These are phyloP conservation scores for Serripes groenlandicus DNA, from an alignment of 2,888 invertebrate genomes.

Conservation along the genomic window DNA sequence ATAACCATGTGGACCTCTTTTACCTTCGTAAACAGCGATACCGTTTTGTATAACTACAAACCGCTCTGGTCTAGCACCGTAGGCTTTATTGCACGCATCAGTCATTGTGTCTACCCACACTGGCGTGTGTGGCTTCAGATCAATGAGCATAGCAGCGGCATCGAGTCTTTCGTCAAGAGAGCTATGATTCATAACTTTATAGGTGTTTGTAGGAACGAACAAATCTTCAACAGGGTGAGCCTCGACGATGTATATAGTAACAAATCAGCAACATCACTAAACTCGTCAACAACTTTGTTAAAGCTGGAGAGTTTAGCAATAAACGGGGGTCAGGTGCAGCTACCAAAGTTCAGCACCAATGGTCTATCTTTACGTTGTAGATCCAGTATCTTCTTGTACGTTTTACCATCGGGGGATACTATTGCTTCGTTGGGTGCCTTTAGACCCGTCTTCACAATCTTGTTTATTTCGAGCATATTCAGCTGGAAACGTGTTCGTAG, in stretches of 20 bases:
- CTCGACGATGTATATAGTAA: slow-evolving; percentile 13
- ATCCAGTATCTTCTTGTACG: slow-evolving; percentile 4
- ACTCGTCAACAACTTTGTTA: slow-evolving; percentile 20
- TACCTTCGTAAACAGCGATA: slow-evolving; percentile 8
- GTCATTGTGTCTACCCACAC: slow-evolving; percentile 20
- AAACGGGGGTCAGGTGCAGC: slow-evolving; percentile 22
- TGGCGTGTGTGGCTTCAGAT: slow-evolving; percentile 1
- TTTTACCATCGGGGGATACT: slow-evolving; percentile 16
- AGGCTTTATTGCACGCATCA: slow-evolving; percentile 9
- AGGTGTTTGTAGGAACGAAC: background rate
- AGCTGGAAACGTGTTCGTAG: background rate
- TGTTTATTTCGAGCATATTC: background rate
- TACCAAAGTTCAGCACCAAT: slow-evolving; percentile 20
- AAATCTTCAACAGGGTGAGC: slow-evolving; percentile 5
- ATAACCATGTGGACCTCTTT: background rate
- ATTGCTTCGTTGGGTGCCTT: slow-evolving; percentile 11
- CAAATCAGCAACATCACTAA: slow-evolving; percentile 20
- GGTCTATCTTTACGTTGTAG: slow-evolving; percentile 12
- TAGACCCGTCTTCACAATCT: background rate
- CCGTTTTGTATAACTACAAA: slow-evolving; percentile 1
- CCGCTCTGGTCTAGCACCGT: slow-evolving; percentile 8
- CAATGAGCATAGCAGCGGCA: slow-evolving; percentile 16
- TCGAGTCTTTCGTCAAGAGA: slow-evolving; percentile 7
- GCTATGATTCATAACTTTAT: background rate
- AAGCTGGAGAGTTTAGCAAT: slow-evolving; percentile 23